A percentile compares a stretch with the other conserved stretches of the same genome.
phyloP scores from a whole-genome alignment of 2,113 vertebrate species.

The Passer domesticus region DNA sequence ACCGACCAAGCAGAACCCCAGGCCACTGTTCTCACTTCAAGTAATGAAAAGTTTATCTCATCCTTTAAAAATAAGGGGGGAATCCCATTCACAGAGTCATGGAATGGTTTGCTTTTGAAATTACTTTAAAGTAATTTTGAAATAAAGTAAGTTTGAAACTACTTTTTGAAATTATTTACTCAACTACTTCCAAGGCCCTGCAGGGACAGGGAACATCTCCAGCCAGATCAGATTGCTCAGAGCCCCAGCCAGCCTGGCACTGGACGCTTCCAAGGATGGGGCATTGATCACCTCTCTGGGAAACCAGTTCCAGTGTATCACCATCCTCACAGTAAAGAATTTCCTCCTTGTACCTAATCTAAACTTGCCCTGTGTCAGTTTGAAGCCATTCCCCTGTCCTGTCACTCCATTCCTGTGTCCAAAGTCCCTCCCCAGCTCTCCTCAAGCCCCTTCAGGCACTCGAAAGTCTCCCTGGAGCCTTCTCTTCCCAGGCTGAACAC shows the following conservation, averaged over 20 bases:
- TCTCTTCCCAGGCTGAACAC: background rate
- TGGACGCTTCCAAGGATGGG: background rate
- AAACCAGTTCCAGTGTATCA: background rate
- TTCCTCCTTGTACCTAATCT: background rate
- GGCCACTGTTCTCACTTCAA: rapidly evolving
- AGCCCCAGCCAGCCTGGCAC: background rate
- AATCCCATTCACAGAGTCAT: background rate
- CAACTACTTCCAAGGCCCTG: background rate
- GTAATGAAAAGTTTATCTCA: background rate
- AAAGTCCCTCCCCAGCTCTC: background rate
- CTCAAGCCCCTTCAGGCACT: background rate
- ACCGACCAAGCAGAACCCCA: background rate
- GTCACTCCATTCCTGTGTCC: background rate
- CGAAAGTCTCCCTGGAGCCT: background rate
- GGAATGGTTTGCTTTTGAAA: background rate
- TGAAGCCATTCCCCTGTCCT: background rate
- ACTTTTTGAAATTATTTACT: background rate
- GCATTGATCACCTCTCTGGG: background rate
- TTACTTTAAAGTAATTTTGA: background rate
- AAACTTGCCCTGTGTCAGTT: too few species aligned
- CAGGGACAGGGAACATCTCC: background rate
- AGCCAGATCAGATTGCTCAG: background rate
- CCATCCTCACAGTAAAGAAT: background rate
- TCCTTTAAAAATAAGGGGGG: background rate
- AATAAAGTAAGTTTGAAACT: background rate